These are phyloP conservation scores for Xiphophorus couchianus DNA, from an alignment of 2,113 vertebrate species.

Conservation along the genomic window DNA sequence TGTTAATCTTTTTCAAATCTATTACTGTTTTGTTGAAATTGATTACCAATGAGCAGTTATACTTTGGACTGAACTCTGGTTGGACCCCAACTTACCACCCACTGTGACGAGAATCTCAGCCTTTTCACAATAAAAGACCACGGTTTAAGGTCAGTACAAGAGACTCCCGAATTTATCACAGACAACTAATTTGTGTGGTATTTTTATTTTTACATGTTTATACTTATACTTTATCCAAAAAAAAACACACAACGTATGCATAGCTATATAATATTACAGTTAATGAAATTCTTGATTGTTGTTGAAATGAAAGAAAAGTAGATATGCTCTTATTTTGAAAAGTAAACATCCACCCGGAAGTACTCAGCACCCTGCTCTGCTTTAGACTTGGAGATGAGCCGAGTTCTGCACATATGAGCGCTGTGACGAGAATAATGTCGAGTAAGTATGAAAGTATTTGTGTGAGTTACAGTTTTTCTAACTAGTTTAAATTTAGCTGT, in stretches of 20 bases:
- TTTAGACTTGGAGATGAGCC: background rate
- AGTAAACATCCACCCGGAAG: slow-evolving; percentile 1
- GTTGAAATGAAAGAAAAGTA: too few species aligned
- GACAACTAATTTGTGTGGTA: too few species aligned
- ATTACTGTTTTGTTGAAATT: background rate
- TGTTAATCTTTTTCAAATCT: background rate
- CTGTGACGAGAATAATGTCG: slow-evolving; percentile 69
- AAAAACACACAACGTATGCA: too few species aligned
- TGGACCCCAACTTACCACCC: slow-evolving; percentile 14
- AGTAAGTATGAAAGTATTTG: slow-evolving; percentile 66
- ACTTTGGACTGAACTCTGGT: background rate
- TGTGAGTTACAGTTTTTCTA: background rate
- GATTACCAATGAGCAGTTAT: background rate
- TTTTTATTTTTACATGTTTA: too few species aligned
- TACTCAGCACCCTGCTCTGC: background rate
- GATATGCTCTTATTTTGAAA: slow-evolving; percentile 64
- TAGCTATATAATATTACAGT: too few species aligned
- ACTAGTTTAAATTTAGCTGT: background rate
- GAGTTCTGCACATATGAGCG: slow-evolving; percentile 53
- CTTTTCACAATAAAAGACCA: slow-evolving; percentile 37
- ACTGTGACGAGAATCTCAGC: background rate
- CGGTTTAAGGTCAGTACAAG: rapidly evolving
- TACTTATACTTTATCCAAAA: too few species aligned
- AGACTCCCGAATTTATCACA: too few species aligned
- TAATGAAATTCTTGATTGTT: background rate